A percentile compares a stretch with the other conserved stretches of the same genome.
These are phyloP conservation scores for Phaethornis superciliosus DNA, from an alignment of 2,113 vertebrate species.

Conservation along the genomic window DNA sequence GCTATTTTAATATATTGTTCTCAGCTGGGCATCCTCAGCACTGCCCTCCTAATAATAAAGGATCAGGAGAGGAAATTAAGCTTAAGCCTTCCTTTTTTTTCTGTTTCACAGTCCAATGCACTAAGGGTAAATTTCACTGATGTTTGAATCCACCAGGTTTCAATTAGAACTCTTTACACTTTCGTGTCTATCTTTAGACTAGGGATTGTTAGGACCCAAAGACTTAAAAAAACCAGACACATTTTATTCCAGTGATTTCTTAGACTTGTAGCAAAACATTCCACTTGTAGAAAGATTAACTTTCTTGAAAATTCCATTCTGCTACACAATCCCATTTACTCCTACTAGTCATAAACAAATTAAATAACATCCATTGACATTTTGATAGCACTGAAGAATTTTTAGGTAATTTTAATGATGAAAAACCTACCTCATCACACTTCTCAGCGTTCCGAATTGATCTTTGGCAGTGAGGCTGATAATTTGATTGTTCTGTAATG, in stretches of 20 bases:
- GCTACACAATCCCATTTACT: slow-evolving; percentile 53
- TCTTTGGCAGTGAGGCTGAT: slow-evolving; percentile 56
- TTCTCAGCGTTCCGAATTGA: slow-evolving; percentile 54
- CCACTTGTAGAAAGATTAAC: slow-evolving; percentile 32
- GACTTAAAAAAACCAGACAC: background rate
- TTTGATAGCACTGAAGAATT: slow-evolving; percentile 68
- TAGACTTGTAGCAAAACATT: background rate
- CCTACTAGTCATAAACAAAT: slow-evolving; percentile 61
- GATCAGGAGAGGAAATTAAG: background rate
- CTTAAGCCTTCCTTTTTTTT: background rate
- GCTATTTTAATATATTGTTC: background rate
- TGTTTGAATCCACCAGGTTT: slow-evolving; percentile 14
- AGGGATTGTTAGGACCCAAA: background rate
- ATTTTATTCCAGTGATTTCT: background rate
- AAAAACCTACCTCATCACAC: slow-evolving; percentile 61
- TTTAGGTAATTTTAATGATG: slow-evolving; percentile 63
- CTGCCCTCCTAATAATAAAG: background rate
- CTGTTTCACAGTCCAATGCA: background rate
- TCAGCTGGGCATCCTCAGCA: background rate
- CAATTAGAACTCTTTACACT: background rate
- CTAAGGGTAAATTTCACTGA: background rate
- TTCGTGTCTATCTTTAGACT: background rate
- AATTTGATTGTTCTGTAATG: slow-evolving; percentile 74
- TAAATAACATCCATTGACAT: slow-evolving; percentile 46
- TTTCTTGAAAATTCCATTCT: slow-evolving; percentile 44